A percentile compares a stretch with the other conserved stretches of the same genome.
phyloP scores from a whole-genome alignment of 2,113 vertebrate species.

The Todiramphus saurophagus region DNA sequence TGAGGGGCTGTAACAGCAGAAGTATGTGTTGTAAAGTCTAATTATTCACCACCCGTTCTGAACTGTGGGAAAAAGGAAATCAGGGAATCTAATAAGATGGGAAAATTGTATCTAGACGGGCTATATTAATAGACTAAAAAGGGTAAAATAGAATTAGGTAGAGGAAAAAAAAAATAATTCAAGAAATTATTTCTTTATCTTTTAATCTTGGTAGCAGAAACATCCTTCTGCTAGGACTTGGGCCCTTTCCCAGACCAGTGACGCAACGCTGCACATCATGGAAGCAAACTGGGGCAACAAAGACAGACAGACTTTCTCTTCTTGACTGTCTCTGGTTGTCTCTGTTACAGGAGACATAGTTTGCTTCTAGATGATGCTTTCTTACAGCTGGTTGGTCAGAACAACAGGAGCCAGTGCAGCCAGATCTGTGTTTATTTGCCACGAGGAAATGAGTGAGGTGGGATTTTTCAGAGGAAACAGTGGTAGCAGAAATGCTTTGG shows the following conservation, averaged over 20 bases:
- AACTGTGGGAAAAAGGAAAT: not conserved
- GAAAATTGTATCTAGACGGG: not conserved
- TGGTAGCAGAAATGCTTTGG: not conserved
- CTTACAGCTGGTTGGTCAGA: not conserved
- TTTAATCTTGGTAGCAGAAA: not conserved
- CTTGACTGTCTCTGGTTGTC: not conserved
- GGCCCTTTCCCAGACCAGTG: not conserved
- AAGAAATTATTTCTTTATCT: not conserved
- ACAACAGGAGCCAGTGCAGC: fast-evolving
- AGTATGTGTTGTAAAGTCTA: not conserved
- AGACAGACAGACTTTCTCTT: not conserved
- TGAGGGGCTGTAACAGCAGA: not conserved
- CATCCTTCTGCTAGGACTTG: not conserved
- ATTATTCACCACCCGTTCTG: not conserved
- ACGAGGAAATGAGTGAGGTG: not conserved
- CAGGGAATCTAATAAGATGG: not conserved
- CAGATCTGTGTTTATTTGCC: fast-evolving
- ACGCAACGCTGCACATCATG: not conserved
- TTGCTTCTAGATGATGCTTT: not conserved
- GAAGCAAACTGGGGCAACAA: not conserved
- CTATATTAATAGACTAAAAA: not conserved
- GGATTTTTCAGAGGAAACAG: not conserved
- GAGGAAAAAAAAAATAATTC: not conserved
- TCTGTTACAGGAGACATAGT: not conserved
- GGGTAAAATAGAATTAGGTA: not conserved